These are phyloP conservation scores for Crotalus viridis DNA, from an alignment of 2,113 vertebrate genomes.

Conservation along the genomic window DNA sequence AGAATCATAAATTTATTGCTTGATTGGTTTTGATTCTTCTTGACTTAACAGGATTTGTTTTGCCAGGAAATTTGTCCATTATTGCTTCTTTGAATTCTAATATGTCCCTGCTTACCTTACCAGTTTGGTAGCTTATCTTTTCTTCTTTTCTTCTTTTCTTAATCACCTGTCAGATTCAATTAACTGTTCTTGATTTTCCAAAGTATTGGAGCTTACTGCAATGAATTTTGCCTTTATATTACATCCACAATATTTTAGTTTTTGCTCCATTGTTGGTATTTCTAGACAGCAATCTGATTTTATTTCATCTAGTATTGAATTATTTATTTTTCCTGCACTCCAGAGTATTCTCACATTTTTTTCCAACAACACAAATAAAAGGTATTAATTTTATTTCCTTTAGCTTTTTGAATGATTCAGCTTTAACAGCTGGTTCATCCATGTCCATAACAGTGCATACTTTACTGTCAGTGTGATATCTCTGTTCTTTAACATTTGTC, in stretches of 20 bases:
- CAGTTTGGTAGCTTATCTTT: not conserved
- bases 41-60: not conserved
- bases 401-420: not conserved
- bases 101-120: not conserved
- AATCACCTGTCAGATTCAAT: not conserved
- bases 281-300: not conserved
- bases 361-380: not conserved
- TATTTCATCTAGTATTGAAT: not conserved
- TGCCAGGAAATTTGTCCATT: not conserved
- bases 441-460: not conserved
- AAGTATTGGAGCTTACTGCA: not conserved
- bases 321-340: not conserved
- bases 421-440: not conserved
- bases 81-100: not conserved
- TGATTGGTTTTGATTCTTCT: not conserved
- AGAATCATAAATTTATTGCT: not conserved
- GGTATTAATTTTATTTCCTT: not conserved
- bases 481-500: not conserved
- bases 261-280: not conserved
- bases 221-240: not conserved
- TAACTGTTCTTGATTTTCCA: not conserved
- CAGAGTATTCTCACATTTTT: not conserved
- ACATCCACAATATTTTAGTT: not conserved
- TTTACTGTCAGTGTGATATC: not conserved
- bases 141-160: not conserved